These are phyloP conservation scores for Sinocyclocheilus anophthalmus DNA, from an alignment of 2,113 vertebrate species.

Conservation along the genomic window DNA sequence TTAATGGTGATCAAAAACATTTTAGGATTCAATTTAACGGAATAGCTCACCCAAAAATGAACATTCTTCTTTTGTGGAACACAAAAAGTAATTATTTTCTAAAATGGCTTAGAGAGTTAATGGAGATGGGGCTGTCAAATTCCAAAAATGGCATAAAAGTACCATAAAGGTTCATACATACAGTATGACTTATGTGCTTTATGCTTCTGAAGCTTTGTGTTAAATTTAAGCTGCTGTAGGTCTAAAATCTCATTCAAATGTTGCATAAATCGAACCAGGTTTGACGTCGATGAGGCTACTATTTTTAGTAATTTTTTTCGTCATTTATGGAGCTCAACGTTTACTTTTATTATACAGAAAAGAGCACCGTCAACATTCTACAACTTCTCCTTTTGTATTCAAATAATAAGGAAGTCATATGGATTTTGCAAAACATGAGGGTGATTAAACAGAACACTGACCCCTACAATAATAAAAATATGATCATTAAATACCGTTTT, in stretches of 20 bases:
- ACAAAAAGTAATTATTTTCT: too few species aligned
- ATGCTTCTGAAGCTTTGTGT: background rate
- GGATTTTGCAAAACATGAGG: background rate
- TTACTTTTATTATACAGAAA: background rate
- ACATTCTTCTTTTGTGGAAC: too few species aligned
- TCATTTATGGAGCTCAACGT: background rate
- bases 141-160: too few species aligned
- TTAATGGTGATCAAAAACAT: too few species aligned
- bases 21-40: too few species aligned
- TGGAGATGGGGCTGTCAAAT: too few species aligned
- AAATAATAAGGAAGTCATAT: background rate
- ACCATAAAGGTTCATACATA: too few species aligned
- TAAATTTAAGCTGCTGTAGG: background rate
- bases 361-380: conserved; percentile 5
- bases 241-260: background rate
- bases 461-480: background rate
- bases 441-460: background rate
- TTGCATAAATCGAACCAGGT: background rate
- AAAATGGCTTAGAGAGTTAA: too few species aligned
- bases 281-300: background rate
- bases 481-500: conserved; percentile 77
- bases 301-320: background rate
- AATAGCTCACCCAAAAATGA: too few species aligned
- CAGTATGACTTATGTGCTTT: background rate
- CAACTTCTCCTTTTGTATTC: background rate